phyloP scores from a whole-genome alignment of 2,888 invertebrate species.

The Tineola bisselliella region DNA sequence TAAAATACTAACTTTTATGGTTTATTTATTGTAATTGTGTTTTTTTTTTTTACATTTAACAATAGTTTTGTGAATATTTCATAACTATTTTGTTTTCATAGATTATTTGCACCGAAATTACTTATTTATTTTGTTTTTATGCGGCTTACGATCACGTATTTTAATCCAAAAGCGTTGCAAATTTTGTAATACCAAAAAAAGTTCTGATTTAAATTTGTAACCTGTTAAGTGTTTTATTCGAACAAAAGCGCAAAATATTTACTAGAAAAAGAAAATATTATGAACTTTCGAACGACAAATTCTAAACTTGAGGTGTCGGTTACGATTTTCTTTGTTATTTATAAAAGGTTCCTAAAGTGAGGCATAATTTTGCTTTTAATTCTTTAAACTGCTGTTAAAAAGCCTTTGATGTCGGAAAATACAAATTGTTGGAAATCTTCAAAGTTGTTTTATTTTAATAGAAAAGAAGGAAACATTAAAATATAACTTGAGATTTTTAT shows the following conservation, averaged over 20 bases:
- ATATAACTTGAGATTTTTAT: not conserved
- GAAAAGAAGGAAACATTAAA: not conserved
- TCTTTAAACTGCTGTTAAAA: not conserved
- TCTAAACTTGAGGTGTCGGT: not conserved
- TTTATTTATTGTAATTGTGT: no score
- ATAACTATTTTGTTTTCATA: no score
- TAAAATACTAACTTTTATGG: not conserved
- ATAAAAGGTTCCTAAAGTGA: constrained; percentile 6
- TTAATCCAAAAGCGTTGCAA: no score
- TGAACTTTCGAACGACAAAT: not conserved
- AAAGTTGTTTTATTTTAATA: not conserved
- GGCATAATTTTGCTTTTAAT: constrained; percentile 7
- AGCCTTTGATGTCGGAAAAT: constrained; percentile 5
- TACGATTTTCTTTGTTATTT: constrained; percentile 1
- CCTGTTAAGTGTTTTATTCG: no score
- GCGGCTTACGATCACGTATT: no score
- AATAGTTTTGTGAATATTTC: not conserved
- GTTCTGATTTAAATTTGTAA: no score
- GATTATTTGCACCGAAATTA: no score
- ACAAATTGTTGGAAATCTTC: not conserved
- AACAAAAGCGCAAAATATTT: no score
- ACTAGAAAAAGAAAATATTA: not conserved
- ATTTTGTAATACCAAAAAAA: no score
- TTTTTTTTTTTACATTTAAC: not conserved
- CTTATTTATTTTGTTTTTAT: no score